A percentile compares a stretch with the other conserved stretches of the same genome.
These are phyloP conservation scores for Mellilla xanthometata DNA, from an alignment of 2,888 invertebrate species.

Conservation along the genomic window DNA sequence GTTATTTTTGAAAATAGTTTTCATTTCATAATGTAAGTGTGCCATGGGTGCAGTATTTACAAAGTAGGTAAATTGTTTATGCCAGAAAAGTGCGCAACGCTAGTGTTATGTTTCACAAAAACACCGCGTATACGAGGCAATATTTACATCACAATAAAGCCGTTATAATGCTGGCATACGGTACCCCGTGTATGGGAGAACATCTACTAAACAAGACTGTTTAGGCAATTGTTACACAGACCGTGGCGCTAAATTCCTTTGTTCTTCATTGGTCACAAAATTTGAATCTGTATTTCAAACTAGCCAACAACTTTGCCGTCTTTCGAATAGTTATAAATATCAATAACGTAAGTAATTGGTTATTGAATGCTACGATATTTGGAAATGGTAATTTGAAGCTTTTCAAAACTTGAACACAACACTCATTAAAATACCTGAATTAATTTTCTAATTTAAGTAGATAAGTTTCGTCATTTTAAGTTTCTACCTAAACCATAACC, in stretches of 20 bases:
- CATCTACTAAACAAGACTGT: constrained; percentile 20
- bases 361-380: constrained; percentile 7
- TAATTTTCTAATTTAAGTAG: background rate
- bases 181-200: constrained; percentile 23
- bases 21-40: constrained; percentile 12
- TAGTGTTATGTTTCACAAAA: constrained; percentile 24
- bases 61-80: constrained; percentile 25
- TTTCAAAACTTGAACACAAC: constrained; percentile 10
- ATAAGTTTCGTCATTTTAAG: background rate
- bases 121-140: constrained; percentile 26
- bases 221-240: constrained; percentile 18
- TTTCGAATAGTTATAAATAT: constrained; percentile 9
- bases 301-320: constrained; percentile 15
- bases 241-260: constrained; percentile 20
- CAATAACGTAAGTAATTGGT: constrained; percentile 15
- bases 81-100: constrained; percentile 26
- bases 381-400: constrained; percentile 6
- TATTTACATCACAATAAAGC: constrained; percentile 32
- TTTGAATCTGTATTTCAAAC: constrained; percentile 20
- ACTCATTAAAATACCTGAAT: constrained; percentile 32
- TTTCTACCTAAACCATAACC: no score
- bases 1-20: background rate
- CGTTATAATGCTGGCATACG: constrained; percentile 31
- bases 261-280: constrained; percentile 23
- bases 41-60: constrained; percentile 25